Evolutionary conservation across 2,797 vertebrate genomes (phyloP).

Genomic region (Coracias cyanogaster): DNA sequence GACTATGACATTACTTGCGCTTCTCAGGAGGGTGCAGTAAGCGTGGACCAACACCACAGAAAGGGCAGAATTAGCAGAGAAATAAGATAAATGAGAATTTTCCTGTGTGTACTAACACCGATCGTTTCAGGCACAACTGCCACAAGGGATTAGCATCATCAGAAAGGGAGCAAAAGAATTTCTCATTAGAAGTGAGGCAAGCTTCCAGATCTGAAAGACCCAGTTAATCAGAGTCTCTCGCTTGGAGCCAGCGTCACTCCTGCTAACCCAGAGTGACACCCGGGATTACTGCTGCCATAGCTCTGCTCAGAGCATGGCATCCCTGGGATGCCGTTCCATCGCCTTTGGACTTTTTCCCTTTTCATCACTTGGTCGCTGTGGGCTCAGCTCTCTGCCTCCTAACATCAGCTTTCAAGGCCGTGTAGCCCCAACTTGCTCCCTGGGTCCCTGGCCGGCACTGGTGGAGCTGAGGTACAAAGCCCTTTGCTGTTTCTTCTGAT

Average conservation of each 20-base stretch:
- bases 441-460: rapidly evolving
- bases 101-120: rapidly evolving
- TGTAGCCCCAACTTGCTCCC: not conserved
- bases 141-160: rapidly evolving
- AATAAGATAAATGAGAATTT: not conserved
- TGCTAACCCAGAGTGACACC: not conserved
- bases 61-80: not conserved
- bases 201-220: not conserved
- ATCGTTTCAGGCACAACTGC: not conserved
- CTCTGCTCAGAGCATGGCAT: rapidly evolving
- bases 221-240: rapidly evolving
- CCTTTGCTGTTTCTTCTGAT: not conserved
- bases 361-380: not conserved
- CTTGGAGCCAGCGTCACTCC: rapidly evolving
- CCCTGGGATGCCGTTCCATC: not conserved
- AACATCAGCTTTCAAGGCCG: not conserved
- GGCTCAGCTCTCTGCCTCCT: not conserved
- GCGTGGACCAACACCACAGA: rapidly evolving
- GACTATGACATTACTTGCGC: rapidly evolving
- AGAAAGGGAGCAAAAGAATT: not conserved
- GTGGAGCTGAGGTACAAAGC: not conserved
- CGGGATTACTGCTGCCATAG: not conserved
- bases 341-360: not conserved
- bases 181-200: not conserved
- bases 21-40: not conserved